Evolutionary conservation across 2,797 vertebrate species (phyloP).

Genomic region (Melanotaenia nigrans): DNA sequence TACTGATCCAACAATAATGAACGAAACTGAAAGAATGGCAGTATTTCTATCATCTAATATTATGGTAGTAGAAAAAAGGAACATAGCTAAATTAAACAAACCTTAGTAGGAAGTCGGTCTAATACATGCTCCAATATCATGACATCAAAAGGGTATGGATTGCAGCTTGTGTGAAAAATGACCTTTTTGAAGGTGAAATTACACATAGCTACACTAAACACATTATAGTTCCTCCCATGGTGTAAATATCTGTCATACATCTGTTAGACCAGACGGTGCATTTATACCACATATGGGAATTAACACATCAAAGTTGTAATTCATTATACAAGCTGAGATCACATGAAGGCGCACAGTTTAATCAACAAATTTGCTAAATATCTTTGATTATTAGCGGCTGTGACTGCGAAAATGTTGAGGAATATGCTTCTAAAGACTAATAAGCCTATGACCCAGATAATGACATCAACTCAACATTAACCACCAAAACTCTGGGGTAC

Average conservation of each 20-base stretch:
- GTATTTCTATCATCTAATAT: not conserved
- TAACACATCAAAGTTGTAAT: slow-evolving; percentile 33
- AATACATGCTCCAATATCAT: not conserved
- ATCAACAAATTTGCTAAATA: slow-evolving; percentile 8
- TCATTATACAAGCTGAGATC: slow-evolving; percentile 22
- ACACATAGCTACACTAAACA: slow-evolving; percentile 56
- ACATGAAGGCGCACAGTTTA: slow-evolving; percentile 10
- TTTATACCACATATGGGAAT: slow-evolving; percentile 58
- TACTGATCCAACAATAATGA: slow-evolving; percentile 24
- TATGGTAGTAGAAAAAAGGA: not conserved
- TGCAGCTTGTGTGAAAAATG: slow-evolving; percentile 10
- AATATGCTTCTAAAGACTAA: not conserved
- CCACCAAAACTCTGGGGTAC: too few species aligned
- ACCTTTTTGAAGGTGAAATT: slow-evolving; percentile 60
- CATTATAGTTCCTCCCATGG: slow-evolving; percentile 56
- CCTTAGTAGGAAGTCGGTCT: not conserved
- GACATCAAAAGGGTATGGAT: not conserved
- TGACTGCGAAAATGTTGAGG: not conserved
- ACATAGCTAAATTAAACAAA: not conserved
- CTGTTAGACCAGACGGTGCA: slow-evolving; percentile 71
- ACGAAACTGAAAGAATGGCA: slow-evolving; percentile 14
- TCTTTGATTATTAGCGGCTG: not conserved
- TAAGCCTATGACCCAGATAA: not conserved
- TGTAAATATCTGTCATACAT: slow-evolving; percentile 63
- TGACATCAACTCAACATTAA: too few species aligned